A percentile compares a stretch with the other conserved stretches of the same genome.
These are phyloP conservation scores for Festucalex cinctus DNA, from an alignment of 2,113 vertebrate species.

Conservation along the genomic window DNA sequence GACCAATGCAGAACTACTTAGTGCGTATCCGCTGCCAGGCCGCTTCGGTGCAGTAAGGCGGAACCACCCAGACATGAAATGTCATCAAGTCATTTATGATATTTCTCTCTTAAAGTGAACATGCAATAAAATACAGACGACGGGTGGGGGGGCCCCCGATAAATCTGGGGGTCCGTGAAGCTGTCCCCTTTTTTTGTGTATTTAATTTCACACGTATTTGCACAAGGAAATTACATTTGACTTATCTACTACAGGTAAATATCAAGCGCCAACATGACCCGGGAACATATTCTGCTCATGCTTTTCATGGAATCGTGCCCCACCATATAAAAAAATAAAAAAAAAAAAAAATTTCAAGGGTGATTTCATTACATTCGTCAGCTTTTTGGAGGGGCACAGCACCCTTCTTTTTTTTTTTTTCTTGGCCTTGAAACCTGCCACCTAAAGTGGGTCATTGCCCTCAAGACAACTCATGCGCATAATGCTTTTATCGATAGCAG, in stretches of 20 bases:
- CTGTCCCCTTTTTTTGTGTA: conserved; percentile 59
- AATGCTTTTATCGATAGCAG: conserved; percentile 1
- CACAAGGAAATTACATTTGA: conserved; percentile 77
- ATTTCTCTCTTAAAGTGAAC: conserved; percentile 1
- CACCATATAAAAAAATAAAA: not conserved
- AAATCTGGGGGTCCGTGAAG: conserved; percentile 61
- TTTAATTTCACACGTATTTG: conserved; percentile 79
- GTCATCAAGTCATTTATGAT: conserved; percentile 41
- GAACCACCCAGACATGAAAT: conserved; percentile 64
- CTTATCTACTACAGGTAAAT: conserved; percentile 72
- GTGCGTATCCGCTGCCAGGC: not conserved
- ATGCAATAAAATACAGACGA: not conserved
- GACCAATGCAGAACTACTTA: conserved; percentile 1
- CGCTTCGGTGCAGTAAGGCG: not conserved
- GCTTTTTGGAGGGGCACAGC: not conserved
- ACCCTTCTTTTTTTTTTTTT: not conserved
- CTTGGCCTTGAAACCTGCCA: not conserved
- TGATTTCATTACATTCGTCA: not conserved
- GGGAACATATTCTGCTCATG: not conserved
- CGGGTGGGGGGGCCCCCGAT: not conserved
- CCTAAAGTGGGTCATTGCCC: not conserved
- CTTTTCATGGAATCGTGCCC: not conserved
- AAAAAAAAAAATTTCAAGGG: not conserved
- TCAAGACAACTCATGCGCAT: not conserved
- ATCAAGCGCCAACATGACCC: conserved; percentile 48